Conservation (phyloP, 2,888 invertebrate species). For the Gryllus longicercus region DNA sequence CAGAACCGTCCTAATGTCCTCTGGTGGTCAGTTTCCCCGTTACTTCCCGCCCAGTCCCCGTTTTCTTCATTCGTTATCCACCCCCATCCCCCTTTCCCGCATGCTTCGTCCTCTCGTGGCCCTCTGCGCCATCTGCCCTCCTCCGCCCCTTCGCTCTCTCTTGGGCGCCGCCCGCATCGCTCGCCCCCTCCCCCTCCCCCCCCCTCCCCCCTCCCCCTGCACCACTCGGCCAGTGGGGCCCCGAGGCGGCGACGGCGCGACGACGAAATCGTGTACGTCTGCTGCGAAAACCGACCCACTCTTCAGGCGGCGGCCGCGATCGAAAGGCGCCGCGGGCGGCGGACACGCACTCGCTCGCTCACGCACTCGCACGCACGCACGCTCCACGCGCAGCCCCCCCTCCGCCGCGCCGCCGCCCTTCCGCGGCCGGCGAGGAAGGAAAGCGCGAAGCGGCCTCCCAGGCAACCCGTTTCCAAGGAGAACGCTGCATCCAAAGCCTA, state of each 20-base stretch:
- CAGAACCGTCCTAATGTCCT: too few species aligned
- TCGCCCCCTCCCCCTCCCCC: background rate
- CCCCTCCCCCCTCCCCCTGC: background rate
- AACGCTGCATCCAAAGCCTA: too few species aligned
- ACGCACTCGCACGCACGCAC: too few species aligned
- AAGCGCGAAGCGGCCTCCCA: background rate
- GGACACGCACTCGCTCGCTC: too few species aligned
- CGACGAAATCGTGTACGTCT: slow-evolving; percentile 9
- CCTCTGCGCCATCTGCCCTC: background rate
- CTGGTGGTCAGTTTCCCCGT: too few species aligned
- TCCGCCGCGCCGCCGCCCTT: too few species aligned
- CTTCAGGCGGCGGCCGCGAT: background rate
- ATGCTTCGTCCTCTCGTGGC: background rate
- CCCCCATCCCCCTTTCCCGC: background rate
- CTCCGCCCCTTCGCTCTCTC: background rate
- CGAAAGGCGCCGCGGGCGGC: too few species aligned
- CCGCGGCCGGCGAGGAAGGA: background rate
- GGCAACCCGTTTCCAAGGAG: background rate
- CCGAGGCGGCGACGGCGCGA: background rate
- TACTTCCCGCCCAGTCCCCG: too few species aligned
- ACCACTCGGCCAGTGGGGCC: background rate
- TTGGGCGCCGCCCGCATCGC: background rate
- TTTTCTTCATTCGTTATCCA: background rate
- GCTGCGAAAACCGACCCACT: slow-evolving; percentile 10
- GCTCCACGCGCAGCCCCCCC: too few species aligned